These are phyloP conservation scores for Rhodeus uyekii DNA, from an alignment of 2,797 vertebrate species.

Conservation along the genomic window DNA sequence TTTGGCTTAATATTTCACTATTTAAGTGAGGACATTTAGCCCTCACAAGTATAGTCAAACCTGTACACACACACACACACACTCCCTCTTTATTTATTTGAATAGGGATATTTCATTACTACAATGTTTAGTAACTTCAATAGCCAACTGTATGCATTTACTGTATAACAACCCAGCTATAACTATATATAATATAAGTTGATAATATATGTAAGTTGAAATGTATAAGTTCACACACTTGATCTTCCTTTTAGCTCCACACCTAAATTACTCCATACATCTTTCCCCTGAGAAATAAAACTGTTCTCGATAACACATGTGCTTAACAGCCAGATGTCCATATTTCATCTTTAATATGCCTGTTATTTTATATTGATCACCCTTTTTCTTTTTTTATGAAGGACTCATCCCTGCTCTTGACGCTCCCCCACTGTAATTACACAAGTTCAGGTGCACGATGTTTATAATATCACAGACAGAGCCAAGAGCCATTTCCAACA, in stretches of 20 bases:
- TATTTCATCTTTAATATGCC: background rate
- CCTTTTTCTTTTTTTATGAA: background rate
- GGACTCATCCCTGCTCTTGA: background rate
- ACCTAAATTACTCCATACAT: background rate
- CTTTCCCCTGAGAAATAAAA: background rate
- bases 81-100: too few relatives aligned
- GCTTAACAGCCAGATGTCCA: background rate
- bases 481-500: conserved; percentile 36
- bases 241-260: background rate
- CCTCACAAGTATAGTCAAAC: too few relatives aligned
- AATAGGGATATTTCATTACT: too few relatives aligned
- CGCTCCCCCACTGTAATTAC: conserved; percentile 20
- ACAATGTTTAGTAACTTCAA: too few relatives aligned
- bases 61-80: too few relatives aligned
- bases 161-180: too few relatives aligned
- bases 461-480: conserved; percentile 16
- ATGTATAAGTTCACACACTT: background rate
- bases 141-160: background rate
- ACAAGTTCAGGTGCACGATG: conserved; percentile 28
- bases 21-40: too few relatives aligned
- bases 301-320: conserved; percentile 22
- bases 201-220: too few relatives aligned
- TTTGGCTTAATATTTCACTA: too few relatives aligned
- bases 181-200: too few relatives aligned
- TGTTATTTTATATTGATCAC: background rate